A percentile compares a stretch with the other conserved stretches of the same genome.
Conservation (phyloP, 2,797 vertebrate species). For the Megalops cyprinoides region DNA sequence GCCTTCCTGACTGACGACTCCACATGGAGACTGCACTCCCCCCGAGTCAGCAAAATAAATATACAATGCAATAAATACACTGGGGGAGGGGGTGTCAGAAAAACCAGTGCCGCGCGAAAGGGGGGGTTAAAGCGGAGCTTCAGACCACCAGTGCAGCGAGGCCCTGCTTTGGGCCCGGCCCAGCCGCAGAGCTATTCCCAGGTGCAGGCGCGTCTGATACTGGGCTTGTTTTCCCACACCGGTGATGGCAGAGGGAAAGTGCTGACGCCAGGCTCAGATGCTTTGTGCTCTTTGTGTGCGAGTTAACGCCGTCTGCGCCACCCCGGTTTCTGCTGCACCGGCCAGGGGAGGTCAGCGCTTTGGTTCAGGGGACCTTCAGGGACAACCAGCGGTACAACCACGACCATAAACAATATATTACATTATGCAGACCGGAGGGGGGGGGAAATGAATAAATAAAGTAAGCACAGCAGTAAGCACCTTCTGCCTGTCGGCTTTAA, state of each 20-base stretch:
- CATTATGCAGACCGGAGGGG: not conserved
- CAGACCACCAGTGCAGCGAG: not conserved
- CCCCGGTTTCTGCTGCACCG: too few species aligned
- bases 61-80: not conserved
- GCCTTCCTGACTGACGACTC: not conserved
- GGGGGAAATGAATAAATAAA: not conserved
- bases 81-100: not conserved
- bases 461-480: not conserved
- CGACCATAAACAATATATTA: not conserved
- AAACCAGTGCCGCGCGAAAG: not conserved
- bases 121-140: not conserved
- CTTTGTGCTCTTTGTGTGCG: too few species aligned
- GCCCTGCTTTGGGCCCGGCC: not conserved
- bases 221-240: not conserved
- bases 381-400: not conserved
- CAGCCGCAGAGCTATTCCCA: not conserved
- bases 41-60: not conserved
- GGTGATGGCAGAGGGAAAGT: too few species aligned
- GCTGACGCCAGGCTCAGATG: too few species aligned
- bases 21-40: not conserved
- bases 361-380: not conserved
- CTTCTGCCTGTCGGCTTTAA: not conserved
- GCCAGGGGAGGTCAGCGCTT: not conserved
- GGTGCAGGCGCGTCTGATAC: not conserved
- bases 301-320: too few species aligned